Percentiles rank a stretch among this genome's conserved stretches.
These are phyloP conservation scores for Caenorhabditis parvicauda DNA, from an alignment of 2,888 invertebrate genomes.

Conservation along the genomic window DNA sequence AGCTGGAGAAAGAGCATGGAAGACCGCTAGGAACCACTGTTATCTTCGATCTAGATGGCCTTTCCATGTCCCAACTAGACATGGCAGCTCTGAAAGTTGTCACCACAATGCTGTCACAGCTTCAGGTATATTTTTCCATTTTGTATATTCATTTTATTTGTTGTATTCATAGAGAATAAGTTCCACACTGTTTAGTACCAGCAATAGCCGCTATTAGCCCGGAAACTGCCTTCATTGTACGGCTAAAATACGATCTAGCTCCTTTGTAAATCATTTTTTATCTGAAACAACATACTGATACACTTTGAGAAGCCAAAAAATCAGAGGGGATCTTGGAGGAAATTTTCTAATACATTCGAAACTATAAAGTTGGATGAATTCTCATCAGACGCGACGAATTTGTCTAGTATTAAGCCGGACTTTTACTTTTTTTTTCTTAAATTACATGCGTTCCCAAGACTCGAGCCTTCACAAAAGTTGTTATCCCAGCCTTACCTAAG, in stretches of 20 bases:
- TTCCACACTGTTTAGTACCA: too few species aligned
- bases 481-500: background rate
- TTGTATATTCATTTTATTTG: background rate
- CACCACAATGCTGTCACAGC: conserved; percentile 45
- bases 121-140: conserved; percentile 27
- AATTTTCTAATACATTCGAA: too few species aligned
- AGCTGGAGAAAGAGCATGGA: conserved; percentile 39
- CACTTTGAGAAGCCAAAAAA: too few species aligned
- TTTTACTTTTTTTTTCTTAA: too few species aligned
- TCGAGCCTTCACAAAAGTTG: background rate
- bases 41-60: conserved; percentile 55
- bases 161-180: too few species aligned
- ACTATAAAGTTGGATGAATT: too few species aligned
- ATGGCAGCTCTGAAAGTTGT: conserved; percentile 46
- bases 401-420: too few species aligned
- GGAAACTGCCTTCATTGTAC: too few species aligned
- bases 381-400: too few species aligned
- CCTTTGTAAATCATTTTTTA: background rate
- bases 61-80: conserved; percentile 46
- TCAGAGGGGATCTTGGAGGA: too few species aligned
- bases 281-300: too few species aligned
- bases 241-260: background rate
- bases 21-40: conserved; percentile 51
- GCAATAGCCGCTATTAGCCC: too few species aligned
- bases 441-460: background rate